Evolutionary conservation across 2,113 vertebrate species (phyloP).

Genomic region (Centropristis striata): DNA sequence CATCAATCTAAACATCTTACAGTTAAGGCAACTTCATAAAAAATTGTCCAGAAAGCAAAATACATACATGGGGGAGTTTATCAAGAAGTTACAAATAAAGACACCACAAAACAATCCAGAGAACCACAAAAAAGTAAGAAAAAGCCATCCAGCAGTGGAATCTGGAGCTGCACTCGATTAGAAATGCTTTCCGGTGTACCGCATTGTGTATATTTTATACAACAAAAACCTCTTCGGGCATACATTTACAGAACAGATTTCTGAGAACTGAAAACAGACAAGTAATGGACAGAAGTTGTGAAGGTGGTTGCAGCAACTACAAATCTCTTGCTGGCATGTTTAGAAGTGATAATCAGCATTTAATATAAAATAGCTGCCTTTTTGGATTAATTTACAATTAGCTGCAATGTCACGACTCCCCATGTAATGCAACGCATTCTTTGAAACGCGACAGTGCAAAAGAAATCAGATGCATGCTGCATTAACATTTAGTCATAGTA

Average conservation of each 20-base stretch:
- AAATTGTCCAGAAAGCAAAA: slow-evolving; percentile 19
- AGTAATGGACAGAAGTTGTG: slow-evolving; percentile 5
- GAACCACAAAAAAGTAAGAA: slow-evolving; percentile 10
- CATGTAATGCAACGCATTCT: neutral
- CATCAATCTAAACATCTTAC: slow-evolving; percentile 38
- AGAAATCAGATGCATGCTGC: neutral
- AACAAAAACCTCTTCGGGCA: slow-evolving; percentile 23
- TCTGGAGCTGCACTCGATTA: neutral
- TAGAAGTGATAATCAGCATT: slow-evolving; percentile 27
- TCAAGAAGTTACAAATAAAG: slow-evolving; percentile 38
- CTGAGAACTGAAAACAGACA: slow-evolving; percentile 9
- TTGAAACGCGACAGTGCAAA: slow-evolving; percentile 1
- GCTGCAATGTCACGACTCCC: neutral
- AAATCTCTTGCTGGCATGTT: slow-evolving; percentile 63
- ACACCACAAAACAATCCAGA: slow-evolving; percentile 31
- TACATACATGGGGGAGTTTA: slow-evolving; percentile 18
- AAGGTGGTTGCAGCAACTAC: slow-evolving; percentile 2
- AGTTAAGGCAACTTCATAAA: slow-evolving; percentile 65
- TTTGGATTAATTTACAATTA: slow-evolving; percentile 20
- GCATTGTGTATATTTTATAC: slow-evolving; percentile 14
- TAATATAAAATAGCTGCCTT: slow-evolving; percentile 65
- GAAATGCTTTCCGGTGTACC: slow-evolving; percentile 23
- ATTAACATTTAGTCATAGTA: neutral
- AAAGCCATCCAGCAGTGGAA: neutral
- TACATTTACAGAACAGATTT: neutral